Evolutionary conservation across 2,113 vertebrate species (phyloP).

Genomic region (Limanda limanda): DNA sequence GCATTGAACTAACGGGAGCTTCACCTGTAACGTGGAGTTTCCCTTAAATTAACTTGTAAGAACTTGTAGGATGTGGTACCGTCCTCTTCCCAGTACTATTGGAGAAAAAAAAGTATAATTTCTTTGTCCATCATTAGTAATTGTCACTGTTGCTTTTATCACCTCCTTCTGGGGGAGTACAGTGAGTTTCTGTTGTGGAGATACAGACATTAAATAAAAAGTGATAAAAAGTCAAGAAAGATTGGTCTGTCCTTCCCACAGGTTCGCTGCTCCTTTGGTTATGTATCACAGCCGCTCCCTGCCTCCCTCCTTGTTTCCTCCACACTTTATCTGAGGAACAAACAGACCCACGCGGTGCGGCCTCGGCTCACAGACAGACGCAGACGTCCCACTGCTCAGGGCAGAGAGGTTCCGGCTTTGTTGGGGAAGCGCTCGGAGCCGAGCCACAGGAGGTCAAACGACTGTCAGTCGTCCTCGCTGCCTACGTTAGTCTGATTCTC

Average conservation of each 20-base stretch:
- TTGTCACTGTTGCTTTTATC: no score
- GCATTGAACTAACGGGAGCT: background rate
- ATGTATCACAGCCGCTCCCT: background rate
- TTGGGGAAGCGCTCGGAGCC: constrained; percentile 14
- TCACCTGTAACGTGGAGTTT: no score
- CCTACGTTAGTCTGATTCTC: constrained; percentile 50
- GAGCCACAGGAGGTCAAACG: constrained; percentile 53
- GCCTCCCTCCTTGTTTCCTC: no score
- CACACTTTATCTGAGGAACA: no score
- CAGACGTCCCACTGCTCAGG: constrained; percentile 2
- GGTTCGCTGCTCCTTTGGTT: constrained; percentile 7
- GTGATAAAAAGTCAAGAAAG: constrained; percentile 2
- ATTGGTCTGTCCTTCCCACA: background rate
- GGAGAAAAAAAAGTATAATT: background rate
- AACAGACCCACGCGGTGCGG: no score
- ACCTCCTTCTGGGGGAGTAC: no score
- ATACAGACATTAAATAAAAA: constrained; percentile 23
- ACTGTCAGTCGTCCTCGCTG: constrained; percentile 59
- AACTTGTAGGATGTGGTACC: no score
- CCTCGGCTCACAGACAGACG: constrained; percentile 4
- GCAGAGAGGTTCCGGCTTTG: constrained; percentile 30
- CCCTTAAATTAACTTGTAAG: no score
- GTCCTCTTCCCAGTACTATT: background rate
- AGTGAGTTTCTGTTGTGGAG: background rate
- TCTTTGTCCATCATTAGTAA: background rate